Evolutionary conservation across 2,797 vertebrate species (phyloP).

Genomic region (Numenius phaeopus): DNA sequence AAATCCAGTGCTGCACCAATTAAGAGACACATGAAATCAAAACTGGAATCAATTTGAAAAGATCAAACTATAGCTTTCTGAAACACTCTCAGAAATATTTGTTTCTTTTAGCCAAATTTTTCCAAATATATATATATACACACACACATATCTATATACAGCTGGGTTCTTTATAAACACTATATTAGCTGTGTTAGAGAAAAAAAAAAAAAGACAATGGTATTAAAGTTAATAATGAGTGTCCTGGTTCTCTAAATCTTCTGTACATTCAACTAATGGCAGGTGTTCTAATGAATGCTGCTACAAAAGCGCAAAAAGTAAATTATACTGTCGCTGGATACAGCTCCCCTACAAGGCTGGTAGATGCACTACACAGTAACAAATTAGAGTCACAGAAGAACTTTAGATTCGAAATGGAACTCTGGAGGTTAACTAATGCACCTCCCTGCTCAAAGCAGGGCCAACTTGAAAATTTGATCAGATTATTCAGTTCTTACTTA

Average conservation of each 20-base stretch:
- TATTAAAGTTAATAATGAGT: not conserved
- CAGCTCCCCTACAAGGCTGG: not conserved
- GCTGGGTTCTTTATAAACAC: not conserved
- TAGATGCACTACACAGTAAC: not conserved
- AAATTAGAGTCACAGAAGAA: not conserved
- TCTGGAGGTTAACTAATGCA: not conserved
- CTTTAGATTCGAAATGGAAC: not conserved
- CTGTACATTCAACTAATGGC: not conserved
- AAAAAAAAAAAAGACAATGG: not conserved
- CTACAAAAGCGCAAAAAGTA: not conserved
- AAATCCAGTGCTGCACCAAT: not conserved
- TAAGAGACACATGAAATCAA: not conserved
- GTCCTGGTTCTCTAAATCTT: not conserved
- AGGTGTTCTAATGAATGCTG: not conserved
- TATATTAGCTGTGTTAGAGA: not conserved
- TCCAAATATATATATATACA: not conserved
- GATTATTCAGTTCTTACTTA: not conserved
- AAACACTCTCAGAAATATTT: not conserved
- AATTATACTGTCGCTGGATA: not conserved
- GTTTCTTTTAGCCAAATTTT: not conserved
- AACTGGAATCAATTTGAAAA: not conserved
- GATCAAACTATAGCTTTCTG: not conserved
- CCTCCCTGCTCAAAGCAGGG: not conserved
- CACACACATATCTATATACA: accelerated
- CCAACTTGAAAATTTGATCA: not conserved